Conservation (phyloP, 2,888 invertebrate species). For the Hymenopus coronatus region DNA sequence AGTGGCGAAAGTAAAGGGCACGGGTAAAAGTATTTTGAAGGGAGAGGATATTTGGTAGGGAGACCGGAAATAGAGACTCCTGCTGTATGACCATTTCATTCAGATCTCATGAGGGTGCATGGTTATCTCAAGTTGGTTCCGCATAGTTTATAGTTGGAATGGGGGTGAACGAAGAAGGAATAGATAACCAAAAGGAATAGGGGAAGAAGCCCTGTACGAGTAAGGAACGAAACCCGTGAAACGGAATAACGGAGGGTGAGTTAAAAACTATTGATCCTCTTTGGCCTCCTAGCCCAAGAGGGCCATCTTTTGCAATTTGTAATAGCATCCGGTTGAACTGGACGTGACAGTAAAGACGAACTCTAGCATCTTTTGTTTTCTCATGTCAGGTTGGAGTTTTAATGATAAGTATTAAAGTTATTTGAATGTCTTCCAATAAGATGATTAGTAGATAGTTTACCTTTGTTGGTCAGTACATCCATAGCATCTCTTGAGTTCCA, state of each 20-base stretch:
- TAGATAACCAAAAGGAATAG: background rate
- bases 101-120: background rate
- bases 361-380: no score
- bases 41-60: background rate
- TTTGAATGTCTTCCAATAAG: no score
- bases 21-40: background rate
- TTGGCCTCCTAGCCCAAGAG: background rate
- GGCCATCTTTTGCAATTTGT: background rate
- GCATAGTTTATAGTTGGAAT: background rate
- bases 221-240: background rate
- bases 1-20: background rate
- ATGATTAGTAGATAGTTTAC: no score
- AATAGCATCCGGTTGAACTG: background rate
- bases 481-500: no score
- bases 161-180: background rate
- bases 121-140: background rate
- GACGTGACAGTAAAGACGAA: background rate
- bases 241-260: background rate
- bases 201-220: background rate
- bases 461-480: no score
- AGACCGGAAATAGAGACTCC: background rate
- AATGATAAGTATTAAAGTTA: no score
- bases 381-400: no score
- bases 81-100: conserved; percentile 15
- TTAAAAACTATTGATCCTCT: background rate